Evolutionary conservation across 2,113 vertebrate species (phyloP).

Genomic region (Butastur rufipennis): DNA sequence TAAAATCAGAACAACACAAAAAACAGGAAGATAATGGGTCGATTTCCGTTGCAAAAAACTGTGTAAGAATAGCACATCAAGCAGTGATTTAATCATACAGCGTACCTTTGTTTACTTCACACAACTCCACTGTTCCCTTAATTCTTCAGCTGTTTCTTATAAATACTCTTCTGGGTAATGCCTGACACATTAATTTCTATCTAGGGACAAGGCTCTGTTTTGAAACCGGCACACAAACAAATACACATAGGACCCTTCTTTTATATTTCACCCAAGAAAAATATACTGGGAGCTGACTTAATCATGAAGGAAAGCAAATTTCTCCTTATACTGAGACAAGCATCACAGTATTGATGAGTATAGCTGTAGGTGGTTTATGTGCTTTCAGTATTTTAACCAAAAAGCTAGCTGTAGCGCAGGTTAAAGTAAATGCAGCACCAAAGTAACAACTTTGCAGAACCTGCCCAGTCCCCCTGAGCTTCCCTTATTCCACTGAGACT

Average conservation of each 20-base stretch:
- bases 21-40: neutral
- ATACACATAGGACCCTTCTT: neutral
- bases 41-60: neutral
- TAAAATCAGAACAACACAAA: neutral
- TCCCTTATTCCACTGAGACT: neutral
- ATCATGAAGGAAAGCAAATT: neutral
- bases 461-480: neutral
- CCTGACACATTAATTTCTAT: slow-evolving; percentile 12
- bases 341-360: neutral
- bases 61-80: neutral
- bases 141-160: slow-evolving; percentile 13
- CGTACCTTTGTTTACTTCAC: neutral
- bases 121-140: neutral
- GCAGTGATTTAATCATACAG: neutral
- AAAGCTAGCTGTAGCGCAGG: neutral
- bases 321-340: neutral
- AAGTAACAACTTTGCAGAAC: neutral
- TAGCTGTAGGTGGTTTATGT: neutral
- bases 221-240: slow-evolving; percentile 5
- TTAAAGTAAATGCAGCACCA: neutral
- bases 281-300: neutral
- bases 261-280: neutral
- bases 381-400: neutral
- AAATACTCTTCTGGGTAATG: slow-evolving; percentile 1
- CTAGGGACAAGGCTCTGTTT: neutral